Conservation (phyloP, 2,113 vertebrate species). For the Crotalus tigris region DNA sequence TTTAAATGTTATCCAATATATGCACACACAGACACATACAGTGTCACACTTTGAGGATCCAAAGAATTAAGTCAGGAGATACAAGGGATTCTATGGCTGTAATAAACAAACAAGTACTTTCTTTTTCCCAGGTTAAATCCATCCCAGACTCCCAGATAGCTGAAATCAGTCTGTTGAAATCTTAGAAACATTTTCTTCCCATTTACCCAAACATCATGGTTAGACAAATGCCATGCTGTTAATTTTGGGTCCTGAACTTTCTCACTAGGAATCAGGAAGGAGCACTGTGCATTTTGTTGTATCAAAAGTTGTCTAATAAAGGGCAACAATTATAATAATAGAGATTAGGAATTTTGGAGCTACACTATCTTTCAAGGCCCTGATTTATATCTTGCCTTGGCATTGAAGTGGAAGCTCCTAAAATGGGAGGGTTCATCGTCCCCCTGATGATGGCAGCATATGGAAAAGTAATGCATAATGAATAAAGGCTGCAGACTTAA, state of each 20-base stretch:
- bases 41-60: neutral
- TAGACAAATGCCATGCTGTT: neutral
- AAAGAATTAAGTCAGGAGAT: neutral
- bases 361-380: neutral
- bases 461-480: constrained; percentile 9
- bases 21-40: neutral
- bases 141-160: neutral
- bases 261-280: neutral
- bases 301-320: constrained; percentile 5
- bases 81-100: neutral
- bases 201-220: neutral
- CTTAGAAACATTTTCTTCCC: neutral
- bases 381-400: constrained; percentile 10
- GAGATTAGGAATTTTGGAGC: neutral
- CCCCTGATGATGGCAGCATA: neutral
- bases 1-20: neutral
- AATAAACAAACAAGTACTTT: neutral
- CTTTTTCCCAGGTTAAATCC: neutral
- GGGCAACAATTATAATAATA: neutral
- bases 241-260: neutral
- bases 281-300: neutral
- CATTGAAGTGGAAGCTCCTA: neutral
- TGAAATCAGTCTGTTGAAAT: neutral
- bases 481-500: neutral
- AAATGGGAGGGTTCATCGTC: neutral